Evolutionary conservation across 2,113 vertebrate species (phyloP), one percentile per base, ranked within the genome.

Genomic region (Probosciger aterrimus): DNA sequence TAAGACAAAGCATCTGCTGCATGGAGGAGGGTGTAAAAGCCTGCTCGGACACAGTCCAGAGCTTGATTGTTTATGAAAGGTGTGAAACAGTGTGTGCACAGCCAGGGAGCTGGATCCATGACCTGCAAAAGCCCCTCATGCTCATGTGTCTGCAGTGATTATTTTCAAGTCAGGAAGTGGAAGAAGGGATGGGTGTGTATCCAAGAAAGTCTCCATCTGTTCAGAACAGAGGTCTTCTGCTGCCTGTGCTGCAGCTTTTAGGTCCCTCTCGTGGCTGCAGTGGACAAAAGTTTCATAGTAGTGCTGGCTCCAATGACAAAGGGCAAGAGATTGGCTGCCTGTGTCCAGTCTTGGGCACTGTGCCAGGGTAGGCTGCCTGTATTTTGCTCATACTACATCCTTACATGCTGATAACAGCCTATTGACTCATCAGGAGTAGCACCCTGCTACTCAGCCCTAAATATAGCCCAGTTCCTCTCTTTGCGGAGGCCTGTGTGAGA

Each of bases 1-100:
- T 98, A 59, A 96, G 96, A 55, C 15, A 11, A 92, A 49, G 39
- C 71, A 53, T 70, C 71, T 87, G 69, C 52, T 79, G 39, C 57
- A 39, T 2, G 9, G 73, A 75, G 30, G 30, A 76, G 30, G 8
- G 5, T 23, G 31, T 88, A 53, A 83, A 81, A 50, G 30, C 53
- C 50, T 90, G 19, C 76, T 67, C 0, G 3, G 60, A 49, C 44
- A 46, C n/a, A 35, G 27, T 60, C 79, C 71, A 69, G 39, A 79
- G 39, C 33, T 79, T 49, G 49, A 63, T 77, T 74, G 46, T 74
- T 90, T 69, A 12, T 76, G 76, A 74, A 65, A 25, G n/a, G 31
- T 79, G 43, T 69, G 88, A 85, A 92, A 57, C 10, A 22, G 46
- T n/a, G 30, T 68, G 65, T 74, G 12, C 25, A 44, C 28, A 19